Conservation (phyloP, 2,113 vertebrate genomes). For the Sitta europaea region DNA sequence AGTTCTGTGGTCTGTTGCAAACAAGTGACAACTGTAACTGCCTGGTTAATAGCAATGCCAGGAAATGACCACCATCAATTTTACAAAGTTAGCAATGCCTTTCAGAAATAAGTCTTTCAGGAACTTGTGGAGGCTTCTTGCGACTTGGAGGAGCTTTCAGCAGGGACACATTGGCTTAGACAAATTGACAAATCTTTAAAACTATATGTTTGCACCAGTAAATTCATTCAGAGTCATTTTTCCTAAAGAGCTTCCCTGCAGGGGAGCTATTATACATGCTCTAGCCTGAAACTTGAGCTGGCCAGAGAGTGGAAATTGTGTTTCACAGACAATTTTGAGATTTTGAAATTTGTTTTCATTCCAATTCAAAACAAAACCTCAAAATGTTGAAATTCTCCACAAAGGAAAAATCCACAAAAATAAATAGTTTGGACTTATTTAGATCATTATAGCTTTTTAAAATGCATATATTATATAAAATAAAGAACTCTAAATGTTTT, state of each 20-base stretch:
- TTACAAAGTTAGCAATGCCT: not conserved
- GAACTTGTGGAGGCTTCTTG: not conserved
- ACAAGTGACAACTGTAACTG: not conserved
- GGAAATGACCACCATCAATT: not conserved
- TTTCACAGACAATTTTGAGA: slow-evolving; percentile 56
- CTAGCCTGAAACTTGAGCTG: slow-evolving; percentile 29
- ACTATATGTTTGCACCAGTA: slow-evolving; percentile 2
- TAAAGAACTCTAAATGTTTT: not conserved
- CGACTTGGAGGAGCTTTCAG: not conserved
- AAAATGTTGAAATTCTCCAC: slow-evolving; percentile 64
- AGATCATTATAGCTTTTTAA: not conserved
- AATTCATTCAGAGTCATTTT: not conserved
- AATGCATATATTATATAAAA: not conserved
- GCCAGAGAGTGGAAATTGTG: slow-evolving; percentile 52
- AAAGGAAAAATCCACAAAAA: slow-evolving; percentile 58
- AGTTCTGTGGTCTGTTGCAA: not conserved
- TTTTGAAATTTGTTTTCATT: slow-evolving; percentile 69
- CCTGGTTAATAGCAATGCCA: not conserved
- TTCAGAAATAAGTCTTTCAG: not conserved
- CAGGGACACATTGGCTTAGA: not conserved
- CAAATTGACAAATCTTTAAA: not conserved
- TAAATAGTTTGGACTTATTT: slow-evolving; percentile 25
- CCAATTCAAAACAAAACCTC: slow-evolving; percentile 58
- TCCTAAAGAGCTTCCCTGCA: slow-evolving; percentile 43
- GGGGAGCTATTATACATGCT: slow-evolving; percentile 21